Evolutionary conservation across 2,888 invertebrate species (phyloP).

Genomic region (Pseudococcus viburni): DNA sequence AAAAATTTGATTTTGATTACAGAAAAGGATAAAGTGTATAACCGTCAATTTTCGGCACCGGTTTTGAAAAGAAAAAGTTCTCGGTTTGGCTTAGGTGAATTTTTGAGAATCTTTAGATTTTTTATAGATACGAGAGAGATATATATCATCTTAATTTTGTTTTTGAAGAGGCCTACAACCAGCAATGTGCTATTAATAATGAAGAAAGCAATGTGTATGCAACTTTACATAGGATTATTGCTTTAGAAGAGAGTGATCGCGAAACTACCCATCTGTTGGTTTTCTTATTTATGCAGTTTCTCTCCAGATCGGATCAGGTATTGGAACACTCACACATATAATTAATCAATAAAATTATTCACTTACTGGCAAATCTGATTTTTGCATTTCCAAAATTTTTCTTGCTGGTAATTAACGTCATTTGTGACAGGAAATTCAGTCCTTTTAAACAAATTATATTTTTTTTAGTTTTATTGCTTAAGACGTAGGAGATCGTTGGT

Average conservation of each 20-base stretch:
- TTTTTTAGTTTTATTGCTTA: background rate
- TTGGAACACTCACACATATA: background rate
- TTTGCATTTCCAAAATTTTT: background rate
- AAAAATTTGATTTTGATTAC: background rate
- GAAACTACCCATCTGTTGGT: slow-evolving; percentile 96
- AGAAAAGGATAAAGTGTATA: slow-evolving; percentile 73
- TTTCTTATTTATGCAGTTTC: slow-evolving; percentile 96
- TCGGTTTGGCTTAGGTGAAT: slow-evolving; percentile 73
- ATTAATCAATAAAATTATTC: background rate
- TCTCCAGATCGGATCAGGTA: slow-evolving; percentile 84
- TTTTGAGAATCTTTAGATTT: background rate
- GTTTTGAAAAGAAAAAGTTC: slow-evolving; percentile 93
- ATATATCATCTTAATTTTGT: background rate
- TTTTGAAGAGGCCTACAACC: slow-evolving; percentile 75
- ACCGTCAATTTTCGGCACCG: slow-evolving; percentile 95
- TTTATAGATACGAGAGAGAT: background rate
- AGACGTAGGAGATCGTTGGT: background rate
- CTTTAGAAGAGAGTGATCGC: slow-evolving; percentile 93
- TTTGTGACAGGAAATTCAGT: slow-evolving; percentile 17
- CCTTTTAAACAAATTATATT: background rate
- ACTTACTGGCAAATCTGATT: background rate
- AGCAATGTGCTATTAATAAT: slow-evolving; percentile 42
- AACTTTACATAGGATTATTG: slow-evolving; percentile 88
- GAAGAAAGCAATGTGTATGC: slow-evolving; percentile 59
- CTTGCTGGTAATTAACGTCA: background rate